These are phyloP conservation scores for Syndactyla subalaris DNA, from an alignment of 2,797 vertebrate genomes.

Conservation along the genomic window DNA sequence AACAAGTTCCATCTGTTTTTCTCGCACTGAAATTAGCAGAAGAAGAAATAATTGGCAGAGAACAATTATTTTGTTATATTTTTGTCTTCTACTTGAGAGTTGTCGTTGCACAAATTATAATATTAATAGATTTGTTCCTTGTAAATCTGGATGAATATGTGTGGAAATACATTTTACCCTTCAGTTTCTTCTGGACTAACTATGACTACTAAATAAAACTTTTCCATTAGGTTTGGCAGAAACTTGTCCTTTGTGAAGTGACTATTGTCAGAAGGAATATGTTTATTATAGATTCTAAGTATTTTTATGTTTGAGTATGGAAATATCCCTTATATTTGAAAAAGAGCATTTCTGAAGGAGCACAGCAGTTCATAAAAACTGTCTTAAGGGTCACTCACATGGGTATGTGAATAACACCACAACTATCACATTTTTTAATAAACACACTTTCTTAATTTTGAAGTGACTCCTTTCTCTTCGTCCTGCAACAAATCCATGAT, in stretches of 20 bases:
- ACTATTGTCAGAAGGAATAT: neutral
- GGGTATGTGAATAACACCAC: neutral
- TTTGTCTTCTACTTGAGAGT: neutral
- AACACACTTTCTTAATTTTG: neutral
- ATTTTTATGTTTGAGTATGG: neutral
- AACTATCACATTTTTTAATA: neutral
- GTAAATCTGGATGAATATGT: neutral
- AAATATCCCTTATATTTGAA: neutral
- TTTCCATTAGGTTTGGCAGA: neutral
- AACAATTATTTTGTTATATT: neutral
- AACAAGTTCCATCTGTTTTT: neutral
- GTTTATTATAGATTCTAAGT: neutral
- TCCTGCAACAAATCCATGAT: neutral
- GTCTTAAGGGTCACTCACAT: neutral
- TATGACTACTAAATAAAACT: neutral
- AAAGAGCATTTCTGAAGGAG: neutral
- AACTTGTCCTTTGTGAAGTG: neutral
- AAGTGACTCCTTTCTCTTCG: neutral
- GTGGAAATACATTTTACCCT: neutral
- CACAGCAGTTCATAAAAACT: neutral
- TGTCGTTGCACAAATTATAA: neutral
- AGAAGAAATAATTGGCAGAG: neutral
- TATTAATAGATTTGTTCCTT: neutral
- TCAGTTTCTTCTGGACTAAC: neutral
- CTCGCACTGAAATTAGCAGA: neutral